Evolutionary conservation across 2,113 vertebrate genomes (phyloP).

Genomic region (Brachypteracias leptosomus): DNA sequence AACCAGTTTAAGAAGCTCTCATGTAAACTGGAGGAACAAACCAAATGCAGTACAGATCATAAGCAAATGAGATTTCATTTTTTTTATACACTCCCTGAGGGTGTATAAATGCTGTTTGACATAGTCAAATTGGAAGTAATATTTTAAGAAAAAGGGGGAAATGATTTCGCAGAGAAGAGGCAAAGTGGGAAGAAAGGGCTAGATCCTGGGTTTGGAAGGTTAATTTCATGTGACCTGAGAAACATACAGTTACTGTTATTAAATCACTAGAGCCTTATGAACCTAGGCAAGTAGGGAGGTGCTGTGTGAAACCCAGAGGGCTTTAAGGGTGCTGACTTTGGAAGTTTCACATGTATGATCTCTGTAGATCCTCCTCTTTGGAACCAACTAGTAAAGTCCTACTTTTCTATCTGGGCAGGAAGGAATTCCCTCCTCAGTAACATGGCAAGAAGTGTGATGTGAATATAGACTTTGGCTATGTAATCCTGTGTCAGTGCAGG

Average conservation of each 20-base stretch:
- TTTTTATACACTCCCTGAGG: not conserved
- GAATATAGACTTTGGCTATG: not conserved
- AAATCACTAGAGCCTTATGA: not conserved
- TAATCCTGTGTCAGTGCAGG: not conserved
- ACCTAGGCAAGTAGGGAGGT: not conserved
- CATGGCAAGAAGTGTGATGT: not conserved
- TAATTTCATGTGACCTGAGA: not conserved
- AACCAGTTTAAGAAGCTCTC: not conserved
- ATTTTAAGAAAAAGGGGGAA: not conserved
- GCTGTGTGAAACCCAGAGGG: not conserved
- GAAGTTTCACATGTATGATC: not conserved
- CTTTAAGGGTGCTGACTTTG: not conserved
- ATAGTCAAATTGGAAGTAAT: not conserved
- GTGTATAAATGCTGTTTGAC: not conserved
- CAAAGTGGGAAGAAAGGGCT: not conserved
- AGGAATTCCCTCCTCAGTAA: not conserved
- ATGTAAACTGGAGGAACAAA: not conserved
- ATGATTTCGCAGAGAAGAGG: not conserved
- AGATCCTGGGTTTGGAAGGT: not conserved
- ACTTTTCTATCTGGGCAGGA: not conserved
- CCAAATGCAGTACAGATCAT: not conserved
- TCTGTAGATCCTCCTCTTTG: not conserved
- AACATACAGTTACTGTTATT: not conserved
- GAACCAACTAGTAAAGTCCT: not conserved
- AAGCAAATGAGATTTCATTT: not conserved